phyloP scores from a whole-genome alignment of 2,113 vertebrate species.

The Limnothrissa miodon region DNA sequence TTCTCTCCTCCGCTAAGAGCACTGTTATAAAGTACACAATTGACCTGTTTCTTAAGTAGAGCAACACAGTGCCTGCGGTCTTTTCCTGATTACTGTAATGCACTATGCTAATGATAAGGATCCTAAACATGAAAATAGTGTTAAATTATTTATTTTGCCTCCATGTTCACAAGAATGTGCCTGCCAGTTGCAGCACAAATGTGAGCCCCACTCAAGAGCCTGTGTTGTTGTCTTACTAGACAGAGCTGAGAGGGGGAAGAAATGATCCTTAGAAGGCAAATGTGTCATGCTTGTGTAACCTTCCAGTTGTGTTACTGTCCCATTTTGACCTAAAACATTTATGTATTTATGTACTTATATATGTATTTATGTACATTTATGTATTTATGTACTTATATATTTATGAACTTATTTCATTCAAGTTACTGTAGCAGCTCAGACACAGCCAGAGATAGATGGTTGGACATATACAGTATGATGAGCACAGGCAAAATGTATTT shows the following conservation, averaged over 20 bases:
- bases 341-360: too few species aligned
- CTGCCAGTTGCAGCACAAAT: background rate
- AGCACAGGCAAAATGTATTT: too few species aligned
- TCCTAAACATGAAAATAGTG: slow-evolving; percentile 10
- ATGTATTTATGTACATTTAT: too few species aligned
- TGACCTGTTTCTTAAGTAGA: slow-evolving; percentile 39
- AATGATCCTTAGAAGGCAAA: background rate
- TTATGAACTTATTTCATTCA: too few species aligned
- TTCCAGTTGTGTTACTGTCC: background rate
- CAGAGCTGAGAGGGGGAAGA: background rate
- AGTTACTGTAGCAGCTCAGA: too few species aligned
- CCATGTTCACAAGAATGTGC: background rate
- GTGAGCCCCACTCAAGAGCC: background rate
- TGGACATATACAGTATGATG: too few species aligned
- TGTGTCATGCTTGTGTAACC: background rate
- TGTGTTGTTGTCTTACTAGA: background rate
- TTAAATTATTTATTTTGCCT: background rate
- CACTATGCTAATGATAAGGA: slow-evolving; percentile 33
- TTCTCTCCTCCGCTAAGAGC: slow-evolving; percentile 29
- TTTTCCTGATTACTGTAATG: slow-evolving; percentile 32
- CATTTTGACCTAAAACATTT: too few species aligned
- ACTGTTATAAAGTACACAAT: slow-evolving; percentile 30
- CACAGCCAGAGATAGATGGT: too few species aligned
- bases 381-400: too few species aligned
- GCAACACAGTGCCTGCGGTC: slow-evolving; percentile 34